Base-by-base conservation (phyloP, 2,888 invertebrate genomes). In the Drepana falcataria region DNA sequence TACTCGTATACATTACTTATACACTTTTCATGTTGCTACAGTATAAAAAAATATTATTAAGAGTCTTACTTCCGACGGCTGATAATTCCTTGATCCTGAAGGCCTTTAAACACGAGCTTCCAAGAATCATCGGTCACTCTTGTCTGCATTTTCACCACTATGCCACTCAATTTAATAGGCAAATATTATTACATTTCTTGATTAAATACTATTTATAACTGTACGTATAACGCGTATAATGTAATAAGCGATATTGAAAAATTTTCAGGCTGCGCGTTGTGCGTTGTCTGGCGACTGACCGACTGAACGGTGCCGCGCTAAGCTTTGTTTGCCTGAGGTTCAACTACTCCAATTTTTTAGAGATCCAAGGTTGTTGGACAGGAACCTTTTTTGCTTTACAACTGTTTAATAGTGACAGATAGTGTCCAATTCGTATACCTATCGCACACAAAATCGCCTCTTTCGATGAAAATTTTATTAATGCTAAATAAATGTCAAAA, bases 341-440 rank as follows among this genome's bases (percentile, higher is more conserved):
- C 82, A 83, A 75, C 74, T 81, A 80, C 81, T 78, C 78, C 65
- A 77, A 71, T 81, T 83, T 87, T 86, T 87, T 83, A 81, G 79
- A 78, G 74, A 68, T 77, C 69, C 81, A 80, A 83, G 78, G 76
- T 63, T 75, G 61, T 47, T 57, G 59, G 59, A 63, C 65, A 69
- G 66, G 78, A 83, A 79, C 76, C 67, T 67, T 75, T 57, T 55
- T 51, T 52, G 48, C 52, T 52, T 9, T 3, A 9, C 9, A 44
- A 44, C 6, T 9, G 6, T 9, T 9, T 6, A 2, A 44, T 2
- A 44, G 3, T 9, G 6, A 9, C 3, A 6, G 9, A 9, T 44
- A 9, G 21, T 21, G 21, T 21, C 21, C 21, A 21, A 21, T 21
- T 21, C 21, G 21, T 21, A 21, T 21, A 9, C 9, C 6, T 9